phyloP scores from a whole-genome alignment of 2,113 vertebrate species.

The Choloepus hoffmanni region DNA sequence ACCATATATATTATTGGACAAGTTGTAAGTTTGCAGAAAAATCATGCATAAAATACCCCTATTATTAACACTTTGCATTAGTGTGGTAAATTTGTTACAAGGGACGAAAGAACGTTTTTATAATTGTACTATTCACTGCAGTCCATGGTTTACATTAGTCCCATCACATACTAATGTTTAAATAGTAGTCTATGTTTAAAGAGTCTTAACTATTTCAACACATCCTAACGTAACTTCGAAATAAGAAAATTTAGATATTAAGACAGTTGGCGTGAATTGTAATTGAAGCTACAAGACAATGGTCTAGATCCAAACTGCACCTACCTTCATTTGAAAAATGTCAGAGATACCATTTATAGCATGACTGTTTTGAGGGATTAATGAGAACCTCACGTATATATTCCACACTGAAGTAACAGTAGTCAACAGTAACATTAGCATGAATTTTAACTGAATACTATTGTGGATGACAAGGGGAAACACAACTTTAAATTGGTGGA shows the following conservation, averaged over 20 bases:
- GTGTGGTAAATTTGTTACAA: too few species aligned
- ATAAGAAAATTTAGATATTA: neutral
- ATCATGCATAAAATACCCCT: too few species aligned
- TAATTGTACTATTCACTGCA: too few species aligned
- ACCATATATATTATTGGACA: too few species aligned
- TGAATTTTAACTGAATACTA: neutral
- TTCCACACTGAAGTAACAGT: neutral
- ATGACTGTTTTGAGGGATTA: neutral
- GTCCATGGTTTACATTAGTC: too few species aligned
- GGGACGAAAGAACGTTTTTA: too few species aligned
- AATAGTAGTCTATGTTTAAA: neutral
- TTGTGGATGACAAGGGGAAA: neutral
- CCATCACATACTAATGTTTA: neutral
- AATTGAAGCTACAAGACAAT: neutral
- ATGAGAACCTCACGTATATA: neutral
- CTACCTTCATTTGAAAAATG: neutral
- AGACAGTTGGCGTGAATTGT: neutral
- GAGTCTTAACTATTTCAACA: slow-evolving; percentile 18
- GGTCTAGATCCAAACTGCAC: neutral
- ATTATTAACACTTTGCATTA: too few species aligned
- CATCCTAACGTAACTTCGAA: neutral
- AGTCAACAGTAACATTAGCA: neutral
- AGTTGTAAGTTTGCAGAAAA: too few species aligned
- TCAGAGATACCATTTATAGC: neutral
- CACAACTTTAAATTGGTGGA: slow-evolving; percentile 32